Conservation (phyloP, 2,113 vertebrate species). For the Catharus minimus region DNA sequence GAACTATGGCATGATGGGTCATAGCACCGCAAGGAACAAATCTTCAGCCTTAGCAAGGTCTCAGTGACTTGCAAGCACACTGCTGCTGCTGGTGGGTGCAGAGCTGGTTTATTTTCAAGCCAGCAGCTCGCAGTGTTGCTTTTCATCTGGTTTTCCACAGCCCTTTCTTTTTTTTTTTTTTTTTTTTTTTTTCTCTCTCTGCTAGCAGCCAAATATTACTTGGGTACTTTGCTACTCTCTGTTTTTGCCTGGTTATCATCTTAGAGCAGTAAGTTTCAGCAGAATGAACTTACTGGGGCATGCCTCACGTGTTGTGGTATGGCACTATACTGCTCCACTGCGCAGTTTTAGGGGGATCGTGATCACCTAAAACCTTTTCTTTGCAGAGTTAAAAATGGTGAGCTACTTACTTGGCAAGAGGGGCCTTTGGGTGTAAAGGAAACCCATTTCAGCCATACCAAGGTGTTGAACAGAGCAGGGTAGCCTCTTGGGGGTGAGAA, state of each 20-base stretch:
- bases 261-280: background rate
- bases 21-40: conserved; percentile 39
- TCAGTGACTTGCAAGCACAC: background rate
- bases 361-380: background rate
- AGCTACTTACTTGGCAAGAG: background rate
- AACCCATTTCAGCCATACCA: background rate
- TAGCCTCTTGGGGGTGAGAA: background rate
- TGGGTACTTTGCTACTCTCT: background rate
- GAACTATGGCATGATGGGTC: conserved; percentile 51
- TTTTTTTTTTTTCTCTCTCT: background rate
- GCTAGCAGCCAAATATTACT: background rate
- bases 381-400: background rate
- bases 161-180: background rate
- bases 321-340: background rate
- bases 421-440: background rate
- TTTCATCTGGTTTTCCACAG: background rate
- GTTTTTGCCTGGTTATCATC: background rate
- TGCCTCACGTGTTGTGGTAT: background rate
- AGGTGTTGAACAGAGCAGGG: background rate
- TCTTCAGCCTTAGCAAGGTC: background rate
- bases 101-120: conserved; percentile 18
- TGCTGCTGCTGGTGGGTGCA: background rate
- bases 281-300: background rate
- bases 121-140: background rate
- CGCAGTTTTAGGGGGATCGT: background rate